Evolutionary conservation across 2,888 invertebrate genomes (phyloP).

Genomic region (Dynastes maya): DNA sequence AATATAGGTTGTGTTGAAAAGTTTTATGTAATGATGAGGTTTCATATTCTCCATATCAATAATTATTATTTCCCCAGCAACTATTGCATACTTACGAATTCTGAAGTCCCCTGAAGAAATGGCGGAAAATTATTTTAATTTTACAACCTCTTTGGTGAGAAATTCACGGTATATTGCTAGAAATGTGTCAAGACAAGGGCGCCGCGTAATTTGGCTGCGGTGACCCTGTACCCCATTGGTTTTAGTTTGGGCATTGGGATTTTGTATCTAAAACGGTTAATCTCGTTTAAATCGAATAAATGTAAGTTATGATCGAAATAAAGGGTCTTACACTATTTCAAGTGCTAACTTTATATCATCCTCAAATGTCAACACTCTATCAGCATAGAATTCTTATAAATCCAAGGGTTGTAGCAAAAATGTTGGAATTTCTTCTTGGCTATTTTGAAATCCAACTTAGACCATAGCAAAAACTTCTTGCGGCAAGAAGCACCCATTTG

Average conservation of each 20-base stretch:
- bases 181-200: not conserved
- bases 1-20: not conserved
- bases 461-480: conserved; percentile 75
- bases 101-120: conserved; percentile 20
- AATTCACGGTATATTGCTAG: not conserved
- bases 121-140: too few species aligned
- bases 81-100: conserved; percentile 7
- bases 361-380: not conserved
- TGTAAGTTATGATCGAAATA: not conserved
- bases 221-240: not conserved
- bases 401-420: conserved; percentile 62
- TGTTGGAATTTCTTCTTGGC: conserved; percentile 78
- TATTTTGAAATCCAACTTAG: conserved; percentile 78
- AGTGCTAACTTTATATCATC: not conserved
- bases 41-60: too few species aligned
- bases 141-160: too few species aligned
- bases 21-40: conserved; percentile 1
- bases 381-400: not conserved
- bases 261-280: not conserved
- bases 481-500: conserved; percentile 72
- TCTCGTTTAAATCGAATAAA: not conserved
- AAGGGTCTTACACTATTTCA: not conserved
- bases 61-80: too few species aligned
- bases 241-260: not conserved
- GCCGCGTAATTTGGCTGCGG: not conserved